Base-by-base conservation (phyloP, 2,888 invertebrate species). In the Acronicta alni region DNA sequence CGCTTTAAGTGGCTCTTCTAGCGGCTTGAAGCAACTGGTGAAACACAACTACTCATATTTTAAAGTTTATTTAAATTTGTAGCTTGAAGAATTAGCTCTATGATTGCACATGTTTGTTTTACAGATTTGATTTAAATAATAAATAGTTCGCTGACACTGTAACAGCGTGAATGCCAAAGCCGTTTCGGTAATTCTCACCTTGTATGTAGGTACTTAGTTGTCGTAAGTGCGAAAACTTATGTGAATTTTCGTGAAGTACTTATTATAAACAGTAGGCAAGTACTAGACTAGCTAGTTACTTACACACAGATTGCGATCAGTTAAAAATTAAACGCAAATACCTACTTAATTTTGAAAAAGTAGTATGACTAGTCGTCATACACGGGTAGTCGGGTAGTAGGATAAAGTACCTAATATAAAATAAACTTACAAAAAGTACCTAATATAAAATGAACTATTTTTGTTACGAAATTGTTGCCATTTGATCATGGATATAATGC, bases 391-490 rank as follows among this genome's bases (percentile, higher is more conserved):
- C 9, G 30, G 12, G 39, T 44, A 56, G 18, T 61, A 72, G 49
- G 76, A 41, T 44, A 47, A 35, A 51, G n/a, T 18, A 54, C 58
- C 57, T 67, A n/a, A 49, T 35, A 17, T 16, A 44, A 60, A 51
- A 45, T 52, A 45, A 38, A 54, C 43, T 52, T 62, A 53, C 66
- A 66, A 53, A 76, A 62, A 76, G 23, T 55, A 44, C n/a, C n/a
- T n/a, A 15, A 64, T 57, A 67, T 42, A 63, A 47, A 59, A 39
- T 57, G 4, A 73, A 73, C 63, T 75, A 75, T 75, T 75, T 75
- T 77, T 75, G 67, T 77, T 70, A 75, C 57, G 43, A 61, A 48
- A 57, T 52, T 71, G 62, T 66, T 74, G 61, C 60, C 52, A 57
- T 55, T 59, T 51, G 51, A 76, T 56, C 49, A 59, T 76, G 65